Evolutionary conservation across 2,888 invertebrate species (phyloP), one percentile per base, ranked within the genome.

Genomic region (Blastobasis adustella): DNA sequence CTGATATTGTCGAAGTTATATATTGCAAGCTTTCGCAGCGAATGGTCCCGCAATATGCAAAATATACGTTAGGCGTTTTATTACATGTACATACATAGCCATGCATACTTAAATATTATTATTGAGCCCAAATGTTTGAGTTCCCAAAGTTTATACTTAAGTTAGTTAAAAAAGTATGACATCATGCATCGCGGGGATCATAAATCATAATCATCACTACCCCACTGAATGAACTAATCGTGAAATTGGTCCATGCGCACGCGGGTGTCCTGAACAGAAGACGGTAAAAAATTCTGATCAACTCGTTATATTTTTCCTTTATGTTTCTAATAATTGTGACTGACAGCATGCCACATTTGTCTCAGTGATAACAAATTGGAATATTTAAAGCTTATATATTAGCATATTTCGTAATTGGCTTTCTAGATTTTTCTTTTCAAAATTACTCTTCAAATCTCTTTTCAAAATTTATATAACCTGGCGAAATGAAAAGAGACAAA

Each of bases 251-350:
- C 77, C 79, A 82, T 84, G 82, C 84, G 74, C 72, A 67, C 86
- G 65, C 74, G 79, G 85, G 82, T 81, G 82, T 79, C 74, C 82
- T 79, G 79, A 82, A 81, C 85, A 87, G 87, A 88, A 82, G 87
- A 88, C 82, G 87, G 87, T 88, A 88, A 88, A 76, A 62, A 66
- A 79, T 82, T 83, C 80, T 53, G 69, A 72, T 78, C 71, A 71
- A 76, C 23, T 70, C 61, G 62, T 71, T 59, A 62, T 62, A 65
- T 64, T 67, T 63, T 69, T 70, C 66, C 56, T 79, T 69, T 79
- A 68, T 77, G 70, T 77, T 73, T 67, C 73, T 74, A 78, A 68
- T 70, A 69, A 66, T 78, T 84, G 86, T 88, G 81, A 87, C 85
- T 88, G 80, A 88, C 87, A 73, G 87, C 87, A 88, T 88, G 87